These are phyloP conservation scores for Anisognathus igniventris DNA, from an alignment of 2,797 vertebrate species.

Conservation along the genomic window DNA sequence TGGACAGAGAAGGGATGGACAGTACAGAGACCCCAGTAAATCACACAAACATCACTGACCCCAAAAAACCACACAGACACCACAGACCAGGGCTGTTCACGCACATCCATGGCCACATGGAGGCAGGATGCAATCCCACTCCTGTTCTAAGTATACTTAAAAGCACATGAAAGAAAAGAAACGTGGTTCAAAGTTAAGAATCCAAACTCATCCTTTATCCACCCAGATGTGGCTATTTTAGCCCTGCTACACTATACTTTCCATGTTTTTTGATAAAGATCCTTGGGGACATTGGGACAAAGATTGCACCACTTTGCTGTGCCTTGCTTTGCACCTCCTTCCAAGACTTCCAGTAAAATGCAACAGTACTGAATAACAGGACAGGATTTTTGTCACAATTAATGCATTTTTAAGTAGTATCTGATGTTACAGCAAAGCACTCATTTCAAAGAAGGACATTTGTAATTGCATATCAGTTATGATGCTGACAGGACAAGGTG, in stretches of 20 bases:
- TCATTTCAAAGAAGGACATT: neutral
- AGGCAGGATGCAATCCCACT: rapidly evolving
- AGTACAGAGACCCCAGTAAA: neutral
- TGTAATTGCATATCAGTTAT: neutral
- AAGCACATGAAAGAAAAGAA: neutral
- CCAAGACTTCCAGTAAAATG: neutral
- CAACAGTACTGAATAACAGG: neutral
- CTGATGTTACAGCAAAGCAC: neutral
- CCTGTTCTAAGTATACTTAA: neutral
- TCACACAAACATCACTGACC: neutral
- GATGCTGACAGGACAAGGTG: neutral
- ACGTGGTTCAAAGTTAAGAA: neutral
- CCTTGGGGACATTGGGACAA: rapidly evolving
- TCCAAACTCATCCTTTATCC: neutral
- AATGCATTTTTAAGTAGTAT: neutral
- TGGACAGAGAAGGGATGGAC: constrained; percentile 39
- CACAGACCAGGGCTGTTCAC: neutral
- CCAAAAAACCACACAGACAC: neutral
- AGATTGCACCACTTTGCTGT: neutral
- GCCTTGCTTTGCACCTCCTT: neutral
- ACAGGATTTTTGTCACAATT: neutral
- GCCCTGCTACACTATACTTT: neutral
- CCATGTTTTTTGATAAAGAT: neutral
- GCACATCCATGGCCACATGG: rapidly evolving
- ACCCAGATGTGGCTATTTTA: neutral